Conservation (phyloP, 2,888 invertebrate species). For the Blastobasis adustella region DNA sequence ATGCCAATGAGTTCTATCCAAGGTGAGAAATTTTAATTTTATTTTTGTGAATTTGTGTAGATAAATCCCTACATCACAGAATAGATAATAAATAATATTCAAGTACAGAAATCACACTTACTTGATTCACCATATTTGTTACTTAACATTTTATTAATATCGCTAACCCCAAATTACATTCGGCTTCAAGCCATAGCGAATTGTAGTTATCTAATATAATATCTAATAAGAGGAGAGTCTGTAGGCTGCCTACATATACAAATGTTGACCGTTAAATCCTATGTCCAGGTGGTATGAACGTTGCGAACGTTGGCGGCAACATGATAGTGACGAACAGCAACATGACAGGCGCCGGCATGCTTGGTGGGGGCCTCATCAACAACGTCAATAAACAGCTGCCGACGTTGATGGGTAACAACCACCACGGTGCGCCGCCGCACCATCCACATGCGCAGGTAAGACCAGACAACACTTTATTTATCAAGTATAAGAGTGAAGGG, state of each 20-base stretch:
- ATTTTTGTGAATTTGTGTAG: too few relatives aligned
- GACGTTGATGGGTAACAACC: constrained; percentile 77
- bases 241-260: too few relatives aligned
- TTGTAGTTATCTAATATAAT: too few relatives aligned
- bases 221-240: too few relatives aligned
- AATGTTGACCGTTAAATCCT: neutral
- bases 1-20: constrained; percentile 84
- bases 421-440: constrained; percentile 50
- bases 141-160: too few relatives aligned
- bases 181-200: too few relatives aligned
- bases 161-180: too few relatives aligned
- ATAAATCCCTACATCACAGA: neutral
- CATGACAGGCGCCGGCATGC: constrained; percentile 81
- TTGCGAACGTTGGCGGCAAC: constrained; percentile 76
- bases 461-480: too few relatives aligned
- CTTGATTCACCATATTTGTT: too few relatives aligned
- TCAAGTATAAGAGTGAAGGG: too few relatives aligned
- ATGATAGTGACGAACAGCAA: constrained; percentile 89
- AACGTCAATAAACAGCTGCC: constrained; percentile 84
- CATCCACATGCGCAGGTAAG: constrained; percentile 68
- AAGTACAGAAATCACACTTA: too few relatives aligned
- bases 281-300: constrained; percentile 77
- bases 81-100: neutral
- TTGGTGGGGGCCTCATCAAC: constrained; percentile 84
- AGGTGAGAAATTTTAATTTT: constrained; percentile 48